Percentiles rank a stretch among this genome's conserved stretches.
phyloP scores from a whole-genome alignment of 2,888 invertebrate species.

The Drosophila buzzatii region DNA sequence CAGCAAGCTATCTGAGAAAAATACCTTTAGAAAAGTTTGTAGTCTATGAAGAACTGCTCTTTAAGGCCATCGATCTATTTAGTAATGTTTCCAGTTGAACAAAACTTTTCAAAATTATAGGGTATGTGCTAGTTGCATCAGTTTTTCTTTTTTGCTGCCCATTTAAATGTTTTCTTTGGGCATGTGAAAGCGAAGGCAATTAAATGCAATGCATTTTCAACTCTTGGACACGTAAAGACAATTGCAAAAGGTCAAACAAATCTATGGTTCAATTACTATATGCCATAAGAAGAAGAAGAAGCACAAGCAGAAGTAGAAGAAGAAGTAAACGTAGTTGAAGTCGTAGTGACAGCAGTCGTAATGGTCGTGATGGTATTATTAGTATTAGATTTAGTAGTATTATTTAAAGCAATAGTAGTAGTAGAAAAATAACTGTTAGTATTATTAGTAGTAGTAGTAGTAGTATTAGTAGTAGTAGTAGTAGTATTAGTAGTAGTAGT shows the following conservation, averaged over 20 bases:
- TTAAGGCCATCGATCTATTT: not conserved
- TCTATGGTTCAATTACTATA: not conserved
- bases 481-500: not conserved
- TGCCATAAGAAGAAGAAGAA: not conserved
- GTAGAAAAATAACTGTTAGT: not conserved
- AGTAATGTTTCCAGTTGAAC: not conserved
- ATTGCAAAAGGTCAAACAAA: slow-evolving; percentile 35
- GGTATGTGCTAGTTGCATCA: not conserved
- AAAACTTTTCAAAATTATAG: not conserved
- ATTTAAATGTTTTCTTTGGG: not conserved
- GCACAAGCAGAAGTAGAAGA: not conserved
- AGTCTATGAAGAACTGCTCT: not conserved
- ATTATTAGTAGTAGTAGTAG: not conserved
- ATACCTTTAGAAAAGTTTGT: not conserved
- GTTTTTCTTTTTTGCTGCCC: not conserved
- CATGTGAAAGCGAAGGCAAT: slow-evolving; percentile 7
- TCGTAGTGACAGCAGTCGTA: not conserved
- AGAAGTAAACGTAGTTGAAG: not conserved
- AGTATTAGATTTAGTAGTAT: not conserved
- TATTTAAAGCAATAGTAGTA: not conserved
- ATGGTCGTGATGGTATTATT: not conserved
- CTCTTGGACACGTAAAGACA: slow-evolving; percentile 20
- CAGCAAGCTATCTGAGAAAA: not conserved
- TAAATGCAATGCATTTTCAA: slow-evolving; percentile 21
- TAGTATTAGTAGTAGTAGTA: not conserved